A percentile compares a stretch with the other conserved stretches of the same genome.
Evolutionary conservation across 2,797 vertebrate genomes (phyloP).

Genomic region (Pseudochirops corinnae): DNA sequence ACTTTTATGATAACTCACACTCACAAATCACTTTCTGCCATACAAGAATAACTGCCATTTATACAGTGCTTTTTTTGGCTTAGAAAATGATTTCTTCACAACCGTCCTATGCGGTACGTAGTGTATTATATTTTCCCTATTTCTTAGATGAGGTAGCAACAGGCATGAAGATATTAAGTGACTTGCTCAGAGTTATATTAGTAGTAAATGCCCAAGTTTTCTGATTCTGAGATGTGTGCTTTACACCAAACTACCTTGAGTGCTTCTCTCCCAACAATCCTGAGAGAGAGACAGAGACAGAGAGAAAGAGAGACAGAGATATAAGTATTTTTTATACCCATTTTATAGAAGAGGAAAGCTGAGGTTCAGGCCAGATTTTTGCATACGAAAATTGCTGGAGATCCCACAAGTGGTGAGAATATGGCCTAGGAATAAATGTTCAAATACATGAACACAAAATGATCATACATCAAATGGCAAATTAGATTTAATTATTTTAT

Average conservation of each 20-base stretch:
- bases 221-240: not conserved
- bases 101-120: not conserved
- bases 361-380: not conserved
- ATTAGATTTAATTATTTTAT: not conserved
- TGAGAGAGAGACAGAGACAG: not conserved
- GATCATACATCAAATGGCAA: not conserved
- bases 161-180: not conserved
- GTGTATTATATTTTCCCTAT: not conserved
- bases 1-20: not conserved
- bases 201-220: not conserved
- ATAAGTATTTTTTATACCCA: not conserved
- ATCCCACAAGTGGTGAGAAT: not conserved
- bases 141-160: not conserved
- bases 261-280: not conserved
- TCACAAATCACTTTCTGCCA: not conserved
- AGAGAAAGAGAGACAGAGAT: not conserved
- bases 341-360: not conserved
- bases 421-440: not conserved
- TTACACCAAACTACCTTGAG: not conserved
- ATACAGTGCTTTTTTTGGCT: not conserved
- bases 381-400: not conserved
- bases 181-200: not conserved
- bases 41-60: not conserved
- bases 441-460: not conserved
- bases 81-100: not conserved